These are phyloP conservation scores for Strix aluco DNA, from an alignment of 2,113 vertebrate species.

Conservation along the genomic window DNA sequence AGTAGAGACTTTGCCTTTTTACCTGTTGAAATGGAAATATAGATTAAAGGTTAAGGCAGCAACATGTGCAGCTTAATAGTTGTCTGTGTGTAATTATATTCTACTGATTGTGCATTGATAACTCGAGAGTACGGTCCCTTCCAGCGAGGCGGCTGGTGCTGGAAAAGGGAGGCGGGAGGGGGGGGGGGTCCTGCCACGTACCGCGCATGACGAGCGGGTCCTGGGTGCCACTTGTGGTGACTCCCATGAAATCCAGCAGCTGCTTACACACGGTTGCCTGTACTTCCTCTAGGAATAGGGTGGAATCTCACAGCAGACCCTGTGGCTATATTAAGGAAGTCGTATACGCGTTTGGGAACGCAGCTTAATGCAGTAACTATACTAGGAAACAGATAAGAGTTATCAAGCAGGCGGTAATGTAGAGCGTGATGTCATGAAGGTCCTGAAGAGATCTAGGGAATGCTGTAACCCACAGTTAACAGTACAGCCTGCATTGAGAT, in stretches of 20 bases:
- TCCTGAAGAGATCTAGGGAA: background rate
- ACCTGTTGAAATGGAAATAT: background rate
- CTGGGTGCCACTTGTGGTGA: background rate
- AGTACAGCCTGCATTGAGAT: rapidly evolving
- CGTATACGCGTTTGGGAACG: background rate
- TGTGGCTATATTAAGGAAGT: background rate
- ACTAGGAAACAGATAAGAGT: background rate
- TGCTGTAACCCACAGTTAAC: background rate
- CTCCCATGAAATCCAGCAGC: background rate
- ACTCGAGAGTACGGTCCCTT: rapidly evolving
- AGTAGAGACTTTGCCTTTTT: background rate
- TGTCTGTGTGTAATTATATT: background rate
- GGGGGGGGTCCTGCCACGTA: background rate
- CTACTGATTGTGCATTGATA: background rate
- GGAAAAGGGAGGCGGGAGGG: background rate
- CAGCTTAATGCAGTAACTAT: background rate
- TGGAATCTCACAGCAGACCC: background rate
- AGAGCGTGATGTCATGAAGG: background rate
- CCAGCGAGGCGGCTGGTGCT: background rate
- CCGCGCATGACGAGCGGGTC: rapidly evolving
- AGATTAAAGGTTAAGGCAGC: background rate
- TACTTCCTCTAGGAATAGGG: background rate
- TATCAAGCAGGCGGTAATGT: background rate
- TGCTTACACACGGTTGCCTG: background rate
- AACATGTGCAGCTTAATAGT: background rate